Evolutionary conservation across 2,797 vertebrate species (phyloP), one percentile per base, ranked within the genome.

Genomic region (Columba guinea): DNA sequence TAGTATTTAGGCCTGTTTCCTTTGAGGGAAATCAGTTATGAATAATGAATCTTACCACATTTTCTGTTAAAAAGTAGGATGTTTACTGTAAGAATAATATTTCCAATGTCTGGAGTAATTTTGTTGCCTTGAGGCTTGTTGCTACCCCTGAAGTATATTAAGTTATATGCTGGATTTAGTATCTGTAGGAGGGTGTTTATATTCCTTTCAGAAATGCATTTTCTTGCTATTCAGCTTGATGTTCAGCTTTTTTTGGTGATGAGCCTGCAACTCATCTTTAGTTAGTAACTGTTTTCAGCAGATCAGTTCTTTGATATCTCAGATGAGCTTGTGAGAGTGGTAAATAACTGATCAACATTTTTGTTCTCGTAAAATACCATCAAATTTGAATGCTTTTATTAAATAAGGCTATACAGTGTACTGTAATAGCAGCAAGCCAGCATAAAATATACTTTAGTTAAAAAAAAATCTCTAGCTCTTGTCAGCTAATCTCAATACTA

Each of bases 191-290:
- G 24, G 11, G 6, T 41, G 81, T 93, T 95, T 83, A 62, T 95
- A 89, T 97, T 96, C 44, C 53, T 93, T 94, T 87, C 60, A 91
- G 75, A 93, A 93, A 87, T 88, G 26, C 65, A 30, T 62, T 95
- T 90, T 56, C 81, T 93, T 91, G 49, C 17, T 93, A 75, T 84
- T 52, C 56, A 65, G 24, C 60, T 87, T 44, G 53, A 53, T 95
- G 83, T 69, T 49, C 37, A 64, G 26, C 46, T 93, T 55, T 62
- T 62, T 70, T 84, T 53, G 44, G 65, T 74, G 53, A 91, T 83
- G 55, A 93, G 74, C n/a, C 65, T 87, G 55, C 71, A 92, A 41
- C 34, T 97, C 52, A 67, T 63, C 62, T 93, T 63, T 35, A 75
- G 49, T 32, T 84, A 27, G 30, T 78, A 93, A 59, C 65, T 94